Evolutionary conservation across 2,113 vertebrate genomes (phyloP).

Genomic region (Prionailurus bengalensis): DNA sequence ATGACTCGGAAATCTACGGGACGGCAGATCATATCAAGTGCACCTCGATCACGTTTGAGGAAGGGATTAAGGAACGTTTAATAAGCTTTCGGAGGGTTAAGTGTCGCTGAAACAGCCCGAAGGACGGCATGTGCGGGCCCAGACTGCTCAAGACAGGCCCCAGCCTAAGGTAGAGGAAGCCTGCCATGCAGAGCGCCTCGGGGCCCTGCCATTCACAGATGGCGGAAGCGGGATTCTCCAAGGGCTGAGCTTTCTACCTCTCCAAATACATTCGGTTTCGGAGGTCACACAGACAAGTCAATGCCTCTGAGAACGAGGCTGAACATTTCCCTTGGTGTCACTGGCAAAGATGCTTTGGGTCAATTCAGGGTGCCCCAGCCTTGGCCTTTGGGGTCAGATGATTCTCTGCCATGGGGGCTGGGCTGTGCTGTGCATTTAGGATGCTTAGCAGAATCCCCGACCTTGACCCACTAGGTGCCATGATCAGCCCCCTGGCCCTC

Average conservation of each 20-base stretch:
- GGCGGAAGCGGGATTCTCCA: neutral
- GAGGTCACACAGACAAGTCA: conserved; percentile 75
- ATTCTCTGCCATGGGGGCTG: neutral
- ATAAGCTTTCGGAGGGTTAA: conserved; percentile 63
- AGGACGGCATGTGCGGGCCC: conserved; percentile 22
- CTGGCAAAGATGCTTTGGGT: conserved; percentile 57
- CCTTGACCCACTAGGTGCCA: neutral
- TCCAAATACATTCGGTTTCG: conserved; percentile 70
- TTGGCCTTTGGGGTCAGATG: neutral
- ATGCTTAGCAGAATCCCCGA: neutral
- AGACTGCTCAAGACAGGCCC: conserved; percentile 46
- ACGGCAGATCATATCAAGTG: conserved; percentile 64
- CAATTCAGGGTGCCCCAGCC: neutral
- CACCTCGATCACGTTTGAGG: conserved; percentile 60
- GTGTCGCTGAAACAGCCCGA: conserved; percentile 53
- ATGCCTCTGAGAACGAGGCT: conserved; percentile 67
- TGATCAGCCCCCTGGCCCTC: neutral
- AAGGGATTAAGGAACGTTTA: conserved; percentile 69
- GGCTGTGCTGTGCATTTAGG: neutral
- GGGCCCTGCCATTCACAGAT: conserved; percentile 52
- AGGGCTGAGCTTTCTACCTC: conserved; percentile 63
- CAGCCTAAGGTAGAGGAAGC: conserved; percentile 36
- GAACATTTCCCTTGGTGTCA: conserved; percentile 55
- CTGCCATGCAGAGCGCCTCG: conserved; percentile 56
- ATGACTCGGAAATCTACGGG: conserved; percentile 44